Conservation (phyloP, 2,797 vertebrate species). For the Cheracebus regulus region DNA sequence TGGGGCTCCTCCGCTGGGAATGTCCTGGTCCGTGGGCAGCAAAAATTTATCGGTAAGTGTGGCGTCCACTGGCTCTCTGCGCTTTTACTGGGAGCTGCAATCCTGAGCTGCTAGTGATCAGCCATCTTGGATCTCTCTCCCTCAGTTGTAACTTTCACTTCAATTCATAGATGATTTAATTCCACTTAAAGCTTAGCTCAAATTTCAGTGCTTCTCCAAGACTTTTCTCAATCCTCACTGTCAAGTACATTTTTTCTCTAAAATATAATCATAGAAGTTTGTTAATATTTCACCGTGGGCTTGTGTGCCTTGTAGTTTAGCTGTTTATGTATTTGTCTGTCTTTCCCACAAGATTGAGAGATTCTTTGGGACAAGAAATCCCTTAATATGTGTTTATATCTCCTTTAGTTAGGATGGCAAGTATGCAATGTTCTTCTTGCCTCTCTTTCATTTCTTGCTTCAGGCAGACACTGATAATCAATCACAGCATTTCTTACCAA, state of each 20-base stretch:
- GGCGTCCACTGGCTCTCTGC: too few relatives aligned
- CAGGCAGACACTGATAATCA: slow-evolving; percentile 11
- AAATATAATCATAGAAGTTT: slow-evolving; percentile 18
- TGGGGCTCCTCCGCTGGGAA: too few relatives aligned
- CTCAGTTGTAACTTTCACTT: too few relatives aligned
- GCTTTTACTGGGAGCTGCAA: too few relatives aligned
- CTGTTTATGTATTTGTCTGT: slow-evolving; percentile 22
- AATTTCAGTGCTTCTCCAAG: neutral
- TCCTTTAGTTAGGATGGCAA: neutral
- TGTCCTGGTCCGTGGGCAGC: too few relatives aligned
- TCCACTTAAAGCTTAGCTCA: slow-evolving; percentile 23
- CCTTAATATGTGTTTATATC: slow-evolving; percentile 16
- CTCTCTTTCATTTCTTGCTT: neutral
- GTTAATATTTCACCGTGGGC: slow-evolving; percentile 40
- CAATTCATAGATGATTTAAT: slow-evolving; percentile 10
- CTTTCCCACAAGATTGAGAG: slow-evolving; percentile 49
- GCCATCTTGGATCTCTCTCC: too few relatives aligned
- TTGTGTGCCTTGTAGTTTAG: slow-evolving; percentile 28
- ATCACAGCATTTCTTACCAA: neutral
- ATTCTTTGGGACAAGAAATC: slow-evolving; percentile 2
- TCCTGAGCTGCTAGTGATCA: too few relatives aligned
- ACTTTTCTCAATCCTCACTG: slow-evolving; percentile 6
- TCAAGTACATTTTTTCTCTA: slow-evolving; percentile 21
- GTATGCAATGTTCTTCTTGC: neutral
- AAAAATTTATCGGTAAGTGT: too few relatives aligned